A percentile compares a stretch with the other conserved stretches of the same genome.
These are phyloP conservation scores for Euzophera pinguis DNA, from an alignment of 2,888 invertebrate species.

Conservation along the genomic window DNA sequence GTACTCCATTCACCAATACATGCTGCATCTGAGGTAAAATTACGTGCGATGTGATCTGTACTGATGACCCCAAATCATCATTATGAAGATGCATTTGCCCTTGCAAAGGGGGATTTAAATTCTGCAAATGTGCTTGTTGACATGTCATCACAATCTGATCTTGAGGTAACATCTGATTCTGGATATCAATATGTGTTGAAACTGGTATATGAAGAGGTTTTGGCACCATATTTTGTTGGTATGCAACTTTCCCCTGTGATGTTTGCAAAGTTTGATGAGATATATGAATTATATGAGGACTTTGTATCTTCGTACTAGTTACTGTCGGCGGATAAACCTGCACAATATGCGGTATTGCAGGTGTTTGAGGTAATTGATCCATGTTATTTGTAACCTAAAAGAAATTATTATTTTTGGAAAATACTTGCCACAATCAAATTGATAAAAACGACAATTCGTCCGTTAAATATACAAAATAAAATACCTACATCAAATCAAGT, in stretches of 20 bases:
- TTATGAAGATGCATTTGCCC: constrained; percentile 39
- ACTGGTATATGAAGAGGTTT: constrained; percentile 54
- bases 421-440: too few species aligned
- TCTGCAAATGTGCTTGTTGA: constrained; percentile 54
- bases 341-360: constrained; percentile 54
- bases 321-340: constrained; percentile 57
- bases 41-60: constrained; percentile 62
- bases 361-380: constrained; percentile 54
- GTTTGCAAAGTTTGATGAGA: constrained; percentile 50
- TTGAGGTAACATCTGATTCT: constrained; percentile 48
- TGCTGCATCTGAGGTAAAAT: constrained; percentile 59
- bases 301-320: constrained; percentile 39
- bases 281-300: constrained; percentile 51
- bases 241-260: constrained; percentile 54
- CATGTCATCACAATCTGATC: constrained; percentile 64
- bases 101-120: constrained; percentile 34
- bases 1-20: constrained; percentile 50
- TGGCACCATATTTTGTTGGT: constrained; percentile 55
- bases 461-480: too few species aligned
- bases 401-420: too few species aligned
- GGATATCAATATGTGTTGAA: constrained; percentile 42
- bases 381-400: constrained; percentile 29
- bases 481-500: too few species aligned
- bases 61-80: constrained; percentile 47
- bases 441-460: too few species aligned